Evolutionary conservation across 2,888 invertebrate genomes (phyloP).

Genomic region (Xestobium rufovillosum): DNA sequence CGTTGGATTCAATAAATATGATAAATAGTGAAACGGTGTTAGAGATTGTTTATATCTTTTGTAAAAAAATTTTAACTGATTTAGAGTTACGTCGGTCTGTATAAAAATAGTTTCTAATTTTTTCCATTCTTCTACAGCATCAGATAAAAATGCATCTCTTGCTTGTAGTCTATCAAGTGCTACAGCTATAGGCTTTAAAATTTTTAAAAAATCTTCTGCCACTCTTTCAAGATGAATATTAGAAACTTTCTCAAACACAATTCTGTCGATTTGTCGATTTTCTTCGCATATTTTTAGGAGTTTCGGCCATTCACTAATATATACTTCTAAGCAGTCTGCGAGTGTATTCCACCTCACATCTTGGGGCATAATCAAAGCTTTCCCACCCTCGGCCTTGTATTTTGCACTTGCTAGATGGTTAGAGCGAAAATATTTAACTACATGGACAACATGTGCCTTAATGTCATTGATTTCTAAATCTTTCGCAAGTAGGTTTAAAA

Average conservation of each 20-base stretch:
- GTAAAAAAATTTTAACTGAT: background rate
- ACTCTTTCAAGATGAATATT: slow-evolving; percentile 15
- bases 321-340: slow-evolving; percentile 11
- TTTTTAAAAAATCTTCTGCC: slow-evolving; percentile 13
- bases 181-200: slow-evolving; percentile 17
- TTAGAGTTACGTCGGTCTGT: background rate
- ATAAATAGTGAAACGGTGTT: too few relatives aligned
- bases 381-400: slow-evolving; percentile 14
- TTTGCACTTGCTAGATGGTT: slow-evolving; percentile 14
- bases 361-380: slow-evolving; percentile 14
- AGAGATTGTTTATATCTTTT: slow-evolving; percentile 10
- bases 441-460: slow-evolving; percentile 12
- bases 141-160: slow-evolving; percentile 9
- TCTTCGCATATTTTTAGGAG: slow-evolving; percentile 10
- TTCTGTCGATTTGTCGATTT: slow-evolving; percentile 11
- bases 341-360: slow-evolving; percentile 19
- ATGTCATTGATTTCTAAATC: slow-evolving; percentile 14
- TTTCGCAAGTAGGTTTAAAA: slow-evolving; percentile 13
- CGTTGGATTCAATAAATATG: too few relatives aligned
- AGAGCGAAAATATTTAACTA: slow-evolving; percentile 17
- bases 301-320: slow-evolving; percentile 7
- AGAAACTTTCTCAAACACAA: slow-evolving; percentile 10
- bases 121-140: slow-evolving; percentile 17
- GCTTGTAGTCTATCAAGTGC: slow-evolving; percentile 9
- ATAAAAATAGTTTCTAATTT: slow-evolving; percentile 10